Evolutionary conservation across 2,113 vertebrate species (phyloP).

Genomic region (Mormoops blainvillei): DNA sequence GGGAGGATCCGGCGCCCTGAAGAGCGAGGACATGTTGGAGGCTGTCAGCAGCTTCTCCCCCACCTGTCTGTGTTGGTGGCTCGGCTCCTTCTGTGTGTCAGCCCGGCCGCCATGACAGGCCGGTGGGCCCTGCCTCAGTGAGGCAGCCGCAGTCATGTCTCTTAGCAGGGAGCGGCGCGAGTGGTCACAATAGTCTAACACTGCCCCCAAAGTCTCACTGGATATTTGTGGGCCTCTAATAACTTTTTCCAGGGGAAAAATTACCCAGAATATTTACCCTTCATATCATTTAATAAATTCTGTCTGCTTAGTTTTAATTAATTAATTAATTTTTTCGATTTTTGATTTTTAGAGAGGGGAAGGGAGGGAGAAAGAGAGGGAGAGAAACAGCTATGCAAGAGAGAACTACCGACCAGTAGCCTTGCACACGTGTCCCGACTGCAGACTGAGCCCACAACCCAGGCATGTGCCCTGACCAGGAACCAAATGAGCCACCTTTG

Average conservation of each 20-base stretch:
- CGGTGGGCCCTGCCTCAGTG: background rate
- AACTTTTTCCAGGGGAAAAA: background rate
- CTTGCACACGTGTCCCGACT: too few species aligned
- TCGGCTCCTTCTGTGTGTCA: accelerated
- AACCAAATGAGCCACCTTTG: too few species aligned
- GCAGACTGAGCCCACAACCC: too few species aligned
- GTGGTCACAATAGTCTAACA: background rate
- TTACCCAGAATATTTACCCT: background rate
- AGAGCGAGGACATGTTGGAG: accelerated
- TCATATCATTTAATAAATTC: background rate
- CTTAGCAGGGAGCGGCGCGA: background rate
- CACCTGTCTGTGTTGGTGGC: too few species aligned
- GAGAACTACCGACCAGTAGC: too few species aligned
- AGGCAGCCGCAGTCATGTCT: accelerated
- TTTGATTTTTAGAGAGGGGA: too few species aligned
- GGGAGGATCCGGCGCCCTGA: too few species aligned
- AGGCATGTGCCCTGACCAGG: too few species aligned
- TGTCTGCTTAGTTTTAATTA: background rate
- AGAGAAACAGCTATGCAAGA: too few species aligned
- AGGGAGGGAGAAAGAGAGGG: too few species aligned
- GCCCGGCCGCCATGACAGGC: background rate
- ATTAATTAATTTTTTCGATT: too few species aligned
- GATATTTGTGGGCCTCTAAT: background rate
- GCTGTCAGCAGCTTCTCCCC: accelerated
- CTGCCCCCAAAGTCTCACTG: background rate